Base-by-base conservation (phyloP, 2,888 invertebrate genomes). In the Phalera bucephala region DNA sequence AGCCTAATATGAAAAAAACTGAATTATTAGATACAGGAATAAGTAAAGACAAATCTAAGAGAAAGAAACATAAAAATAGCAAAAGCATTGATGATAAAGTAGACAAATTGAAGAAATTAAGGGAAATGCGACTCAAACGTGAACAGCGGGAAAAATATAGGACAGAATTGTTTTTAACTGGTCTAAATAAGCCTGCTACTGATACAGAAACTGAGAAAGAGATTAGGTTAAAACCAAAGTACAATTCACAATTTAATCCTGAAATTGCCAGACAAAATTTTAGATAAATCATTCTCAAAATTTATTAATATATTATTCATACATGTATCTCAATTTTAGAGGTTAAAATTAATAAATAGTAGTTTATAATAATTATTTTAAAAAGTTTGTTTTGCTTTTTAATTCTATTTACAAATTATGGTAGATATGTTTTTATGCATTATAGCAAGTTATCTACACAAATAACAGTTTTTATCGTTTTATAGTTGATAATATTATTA, bases 231-330 rank as follows among this genome's bases (percentile, higher is more conserved):
- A 91, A 92, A 52, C 95, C 95, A 64, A 96, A 95, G 81, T 99
- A 99, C 72, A 98, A 98, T 85, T 97, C 97, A 1, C 98, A 99
- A 77, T 99, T 97, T 78, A 99, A 98, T 90, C 99, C 99, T 10
- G 93, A 95, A 77, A 74, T 96, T 33, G 96, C 96, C 8, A 93
- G 95, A 64, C 96, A 96, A 83, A 97, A 96, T 86, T 92, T 82
- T 65, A 75, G 50, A 55, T 84, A 62, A 61, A 14, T 17, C 14
- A 30, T 36, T n/a, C n/a, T n/a, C n/a, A n/a, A n/a, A n/a, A n/a
- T n/a, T n/a, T n/a, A n/a, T n/a, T n/a, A n/a, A n/a, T n/a, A n/a
- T n/a, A n/a, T n/a, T n/a, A n/a, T n/a, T n/a, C n/a, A n/a, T n/a
- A n/a, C n/a, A n/a, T n/a, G n/a, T n/a, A n/a, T n/a, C n/a, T n/a